Evolutionary conservation across 2,113 vertebrate genomes (phyloP), one percentile per base, ranked within the genome.

Genomic region (Orycteropus afer): DNA sequence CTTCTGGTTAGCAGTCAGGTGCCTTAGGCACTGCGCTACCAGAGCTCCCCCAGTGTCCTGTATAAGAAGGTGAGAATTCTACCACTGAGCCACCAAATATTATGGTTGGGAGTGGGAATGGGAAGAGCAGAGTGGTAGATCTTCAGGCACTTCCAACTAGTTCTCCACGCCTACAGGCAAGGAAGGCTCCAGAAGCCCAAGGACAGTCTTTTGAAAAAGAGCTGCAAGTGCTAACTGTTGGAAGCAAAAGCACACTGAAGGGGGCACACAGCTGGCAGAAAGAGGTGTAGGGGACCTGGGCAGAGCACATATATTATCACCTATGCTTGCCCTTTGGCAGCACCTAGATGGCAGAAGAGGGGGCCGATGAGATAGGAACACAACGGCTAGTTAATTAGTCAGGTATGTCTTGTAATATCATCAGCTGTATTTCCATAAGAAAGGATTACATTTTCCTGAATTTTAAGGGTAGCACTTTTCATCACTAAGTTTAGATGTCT

Each of bases 371-470:
- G 29, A 27, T 34, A 17, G 77, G 57, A 78, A 55, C 91, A 90
- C 88, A 92, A 90, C 93, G 71, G 97, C 63, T 32, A 32, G 9
- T 86, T 78, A 77, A 93, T 91, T 77, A 95, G 83, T 32, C 77
- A 69, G 77, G 57, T 11, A 7, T 63, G 40, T 42, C 93, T 69
- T 55, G 93, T 95, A 63, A 87, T 91, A 57, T 63, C 86, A 14
- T 71, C 93, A 84, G 77, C 53, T 74, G 74, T 57, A 27, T 90
- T 63, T 13, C 51, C 40, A 57, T 76, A 34, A 80, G 80, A 85
- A 34, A 90, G 74, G 55, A 55, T 17, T 55, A 6, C 11, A 0
- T 86, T 95, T 97, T 90, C 61, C 85, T 71, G 59, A 80, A 57
- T 53, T n/a, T 77, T 71, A 42, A 32, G 51, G 63, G 73, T 51